Evolutionary conservation across 2,888 invertebrate species (phyloP).

Genomic region (Athrips mouffetella): DNA sequence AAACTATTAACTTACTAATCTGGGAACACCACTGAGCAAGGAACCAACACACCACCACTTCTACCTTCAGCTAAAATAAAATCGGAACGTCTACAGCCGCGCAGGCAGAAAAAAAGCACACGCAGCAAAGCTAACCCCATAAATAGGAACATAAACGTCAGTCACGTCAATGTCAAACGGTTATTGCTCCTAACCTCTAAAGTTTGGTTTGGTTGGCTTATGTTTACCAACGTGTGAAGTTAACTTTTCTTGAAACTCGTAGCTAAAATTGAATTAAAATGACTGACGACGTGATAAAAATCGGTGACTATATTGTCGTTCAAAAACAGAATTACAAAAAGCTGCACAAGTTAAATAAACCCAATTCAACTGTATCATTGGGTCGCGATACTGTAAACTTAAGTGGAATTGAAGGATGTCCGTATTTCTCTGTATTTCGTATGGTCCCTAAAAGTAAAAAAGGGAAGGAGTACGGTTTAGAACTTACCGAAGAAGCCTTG

Average conservation of each 20-base stretch:
- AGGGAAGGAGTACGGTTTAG: slow-evolving; percentile 75
- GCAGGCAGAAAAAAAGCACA: too few relatives aligned
- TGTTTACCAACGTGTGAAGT: slow-evolving; percentile 3
- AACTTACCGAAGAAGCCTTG: slow-evolving; percentile 67
- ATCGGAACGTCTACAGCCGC: too few relatives aligned
- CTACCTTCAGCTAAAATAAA: too few relatives aligned
- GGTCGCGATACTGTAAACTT: slow-evolving; percentile 85
- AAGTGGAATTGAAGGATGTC: slow-evolving; percentile 81
- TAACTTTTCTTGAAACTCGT: neutral
- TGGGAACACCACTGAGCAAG: too few relatives aligned
- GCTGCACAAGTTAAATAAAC: slow-evolving; percentile 83
- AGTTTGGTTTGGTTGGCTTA: neutral
- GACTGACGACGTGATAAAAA: slow-evolving; percentile 64
- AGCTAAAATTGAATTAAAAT: neutral
- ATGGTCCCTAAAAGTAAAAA: slow-evolving; percentile 81
- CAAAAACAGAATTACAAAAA: slow-evolving; percentile 88
- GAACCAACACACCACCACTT: too few relatives aligned
- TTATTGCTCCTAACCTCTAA: slow-evolving; percentile 10
- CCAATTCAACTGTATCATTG: slow-evolving; percentile 80
- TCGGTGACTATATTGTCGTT: slow-evolving; percentile 86
- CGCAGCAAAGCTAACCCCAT: too few relatives aligned
- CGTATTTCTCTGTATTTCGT: slow-evolving; percentile 87
- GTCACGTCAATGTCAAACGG: neutral
- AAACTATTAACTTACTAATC: too few relatives aligned
- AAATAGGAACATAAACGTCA: neutral